Percentiles rank a stretch among this genome's conserved stretches.
phyloP scores from a whole-genome alignment of 1,140 invertebrate genomes.

The Fopius arisanus region DNA sequence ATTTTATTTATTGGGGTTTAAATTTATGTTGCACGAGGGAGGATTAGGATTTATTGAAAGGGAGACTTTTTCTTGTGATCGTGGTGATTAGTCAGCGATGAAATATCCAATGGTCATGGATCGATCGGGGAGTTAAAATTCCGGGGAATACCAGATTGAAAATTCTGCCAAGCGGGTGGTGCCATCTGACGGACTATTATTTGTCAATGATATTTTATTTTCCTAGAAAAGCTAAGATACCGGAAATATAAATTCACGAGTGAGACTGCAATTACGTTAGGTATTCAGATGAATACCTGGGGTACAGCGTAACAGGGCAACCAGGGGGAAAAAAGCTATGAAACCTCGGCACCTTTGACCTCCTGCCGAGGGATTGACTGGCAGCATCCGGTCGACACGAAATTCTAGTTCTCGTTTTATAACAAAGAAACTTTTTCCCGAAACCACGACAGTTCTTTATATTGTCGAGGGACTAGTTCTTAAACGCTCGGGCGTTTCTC shows the following conservation, averaged over 20 bases:
- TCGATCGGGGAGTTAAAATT: too few relatives aligned
- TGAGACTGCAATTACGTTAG: slow-evolving; percentile 46
- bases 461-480: neutral
- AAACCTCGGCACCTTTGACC: slow-evolving; percentile 39
- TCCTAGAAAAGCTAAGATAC: neutral
- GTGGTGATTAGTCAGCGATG: too few relatives aligned
- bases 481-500: neutral
- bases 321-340: slow-evolving; percentile 29
- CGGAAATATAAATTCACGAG: slow-evolving; percentile 53
- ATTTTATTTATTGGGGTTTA: neutral
- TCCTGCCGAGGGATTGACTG: slow-evolving; percentile 36
- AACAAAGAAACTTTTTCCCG: neutral
- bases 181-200: neutral
- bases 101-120: too few relatives aligned
- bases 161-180: too few relatives aligned
- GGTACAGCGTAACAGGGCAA: slow-evolving; percentile 10
- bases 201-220: neutral
- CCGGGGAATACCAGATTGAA: too few relatives aligned
- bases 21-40: neutral
- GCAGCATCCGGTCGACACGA: slow-evolving; percentile 29
- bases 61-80: neutral
- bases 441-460: neutral
- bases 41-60: neutral
- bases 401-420: neutral
- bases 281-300: slow-evolving; percentile 38